phyloP scores from a whole-genome alignment of 1,140 invertebrate genomes.

The Aphaenogaster ashmeadi region DNA sequence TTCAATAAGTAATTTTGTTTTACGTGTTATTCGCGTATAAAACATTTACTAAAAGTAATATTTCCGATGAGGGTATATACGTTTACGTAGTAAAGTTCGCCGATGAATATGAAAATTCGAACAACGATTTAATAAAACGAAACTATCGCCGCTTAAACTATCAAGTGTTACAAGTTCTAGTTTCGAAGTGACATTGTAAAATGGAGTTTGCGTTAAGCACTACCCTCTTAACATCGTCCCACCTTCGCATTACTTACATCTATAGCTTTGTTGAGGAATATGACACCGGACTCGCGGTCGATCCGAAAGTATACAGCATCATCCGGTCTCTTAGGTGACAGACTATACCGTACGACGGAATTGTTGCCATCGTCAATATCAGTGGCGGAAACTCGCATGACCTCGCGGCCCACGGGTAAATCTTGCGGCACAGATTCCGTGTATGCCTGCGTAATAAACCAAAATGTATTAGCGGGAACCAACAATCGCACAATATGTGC shows the following conservation, averaged over 20 bases:
- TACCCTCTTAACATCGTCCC: background rate
- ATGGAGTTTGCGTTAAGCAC: background rate
- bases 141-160: background rate
- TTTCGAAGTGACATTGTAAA: conserved; percentile 5
- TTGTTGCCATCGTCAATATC: conserved; percentile 96
- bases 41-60: background rate
- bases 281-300: conserved; percentile 92
- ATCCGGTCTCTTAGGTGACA: conserved; percentile 87
- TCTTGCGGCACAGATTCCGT: conserved; percentile 93
- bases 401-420: conserved; percentile 90
- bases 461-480: conserved; percentile 13
- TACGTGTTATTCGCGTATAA: background rate
- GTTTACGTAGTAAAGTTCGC: background rate
- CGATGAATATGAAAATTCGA: conserved; percentile 16
- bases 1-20: background rate
- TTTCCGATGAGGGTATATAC: background rate
- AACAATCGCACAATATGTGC: conserved; percentile 2
- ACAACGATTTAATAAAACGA: background rate
- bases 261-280: conserved; percentile 91
- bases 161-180: background rate
- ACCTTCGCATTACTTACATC: conserved; percentile 87
- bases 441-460: conserved; percentile 88
- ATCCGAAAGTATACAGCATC: conserved; percentile 93
- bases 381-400: conserved; percentile 95
- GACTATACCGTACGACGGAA: conserved; percentile 91